phyloP scores from a whole-genome alignment of 53 echinoderm and acorn worm genomes.

The Glandiceps talaboti region DNA sequence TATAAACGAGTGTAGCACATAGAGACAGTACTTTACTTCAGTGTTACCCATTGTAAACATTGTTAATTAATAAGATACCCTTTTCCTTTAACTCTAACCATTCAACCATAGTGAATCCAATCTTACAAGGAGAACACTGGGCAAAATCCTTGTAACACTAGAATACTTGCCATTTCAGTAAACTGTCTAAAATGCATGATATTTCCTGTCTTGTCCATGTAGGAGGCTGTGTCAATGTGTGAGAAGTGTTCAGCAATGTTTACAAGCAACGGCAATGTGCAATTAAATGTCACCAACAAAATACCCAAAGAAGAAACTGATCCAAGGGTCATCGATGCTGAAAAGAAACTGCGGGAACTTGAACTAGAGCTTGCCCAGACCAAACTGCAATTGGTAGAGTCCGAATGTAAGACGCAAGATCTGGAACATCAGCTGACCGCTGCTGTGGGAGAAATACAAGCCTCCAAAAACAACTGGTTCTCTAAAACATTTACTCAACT shows the following conservation, averaged over 20 bases:
- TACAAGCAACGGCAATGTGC: conserved; percentile 54
- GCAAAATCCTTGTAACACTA: too few species aligned
- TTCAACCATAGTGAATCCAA: too few species aligned
- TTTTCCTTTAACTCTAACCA: too few species aligned
- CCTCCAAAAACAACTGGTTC: conserved; percentile 65
- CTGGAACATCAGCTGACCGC: conserved; percentile 78
- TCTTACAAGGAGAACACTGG: too few species aligned
- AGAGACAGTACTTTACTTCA: too few species aligned
- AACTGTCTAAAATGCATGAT: too few species aligned
- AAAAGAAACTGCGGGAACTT: conserved; percentile 37
- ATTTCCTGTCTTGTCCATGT: too few species aligned
- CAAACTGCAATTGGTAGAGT: conserved; percentile 90
- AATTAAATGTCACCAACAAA: background rate
- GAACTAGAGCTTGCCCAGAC: conserved; percentile 93
- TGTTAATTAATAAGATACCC: too few species aligned
- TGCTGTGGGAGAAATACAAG: conserved; percentile 52
- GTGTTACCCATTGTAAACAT: too few species aligned
- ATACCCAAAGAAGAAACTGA: background rate
- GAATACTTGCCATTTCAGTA: too few species aligned
- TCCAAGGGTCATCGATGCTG: background rate
- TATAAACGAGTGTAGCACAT: too few species aligned
- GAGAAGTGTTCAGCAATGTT: conserved; percentile 56
- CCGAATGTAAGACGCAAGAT: conserved; percentile 80
- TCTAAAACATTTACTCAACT: conserved; percentile 76
- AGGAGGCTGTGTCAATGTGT: conserved; percentile 56